Evolutionary conservation across 2,888 invertebrate genomes (phyloP).

Genomic region (Xestoiulus laeticollis): DNA sequence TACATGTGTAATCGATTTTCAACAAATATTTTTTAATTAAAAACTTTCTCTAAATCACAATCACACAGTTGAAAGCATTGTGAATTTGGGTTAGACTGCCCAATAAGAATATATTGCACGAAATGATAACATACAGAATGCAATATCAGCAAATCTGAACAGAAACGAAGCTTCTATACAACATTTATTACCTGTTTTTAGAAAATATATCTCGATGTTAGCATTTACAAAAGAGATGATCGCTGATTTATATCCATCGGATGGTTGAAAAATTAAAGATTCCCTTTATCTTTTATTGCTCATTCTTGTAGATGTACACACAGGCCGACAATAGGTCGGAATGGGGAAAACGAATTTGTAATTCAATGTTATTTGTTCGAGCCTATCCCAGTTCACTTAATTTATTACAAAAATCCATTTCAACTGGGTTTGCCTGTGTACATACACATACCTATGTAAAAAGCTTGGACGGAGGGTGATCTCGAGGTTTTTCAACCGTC

Average conservation of each 20-base stretch:
- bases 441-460: not conserved
- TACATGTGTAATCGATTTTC: no score
- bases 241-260: not conserved
- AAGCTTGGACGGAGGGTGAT: not conserved
- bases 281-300: conserved; percentile 18
- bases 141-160: no score
- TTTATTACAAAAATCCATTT: conserved; percentile 37
- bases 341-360: not conserved
- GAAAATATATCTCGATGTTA: not conserved
- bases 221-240: not conserved
- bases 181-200: not conserved
- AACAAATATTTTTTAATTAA: no score
- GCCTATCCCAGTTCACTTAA: conserved; percentile 25
- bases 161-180: not conserved
- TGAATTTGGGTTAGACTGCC: no score
- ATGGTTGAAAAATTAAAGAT: not conserved
- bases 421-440: conserved; percentile 1
- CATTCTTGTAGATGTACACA: not conserved
- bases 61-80: no score
- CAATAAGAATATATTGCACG: no score
- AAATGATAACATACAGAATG: no score
- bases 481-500: not conserved
- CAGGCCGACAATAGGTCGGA: not conserved
- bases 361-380: conserved; percentile 33
- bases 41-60: no score